A percentile compares a stretch with the other conserved stretches of the same genome.
Conservation (phyloP, 2,797 vertebrate genomes). For the Centroberyx gerrardi region DNA sequence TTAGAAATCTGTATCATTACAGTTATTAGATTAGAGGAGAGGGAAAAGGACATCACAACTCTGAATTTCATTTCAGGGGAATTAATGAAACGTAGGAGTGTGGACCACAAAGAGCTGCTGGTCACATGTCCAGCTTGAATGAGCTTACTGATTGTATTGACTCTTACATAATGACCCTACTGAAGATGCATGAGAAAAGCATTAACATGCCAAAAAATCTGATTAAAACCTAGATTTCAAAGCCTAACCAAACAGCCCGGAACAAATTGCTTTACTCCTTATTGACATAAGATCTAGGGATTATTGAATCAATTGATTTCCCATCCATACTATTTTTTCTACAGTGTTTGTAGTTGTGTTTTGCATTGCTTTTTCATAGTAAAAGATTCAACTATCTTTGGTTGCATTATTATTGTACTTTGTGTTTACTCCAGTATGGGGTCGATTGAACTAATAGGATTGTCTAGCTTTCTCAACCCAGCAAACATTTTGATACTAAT, state of each 20-base stretch:
- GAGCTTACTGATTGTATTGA: constrained; percentile 79
- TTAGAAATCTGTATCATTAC: constrained; percentile 80
- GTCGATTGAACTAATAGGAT: no score
- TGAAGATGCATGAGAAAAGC: constrained; percentile 75
- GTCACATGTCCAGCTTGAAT: constrained; percentile 76
- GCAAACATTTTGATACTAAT: background rate
- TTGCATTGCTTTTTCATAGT: background rate
- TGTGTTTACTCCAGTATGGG: no score
- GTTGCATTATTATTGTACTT: background rate
- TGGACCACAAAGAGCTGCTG: constrained; percentile 61
- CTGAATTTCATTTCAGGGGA: constrained; percentile 77
- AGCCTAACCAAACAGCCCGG: constrained; percentile 64
- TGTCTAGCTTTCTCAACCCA: background rate
- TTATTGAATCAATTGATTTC: constrained; percentile 66
- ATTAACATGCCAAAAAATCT: constrained; percentile 73
- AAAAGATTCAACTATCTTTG: background rate
- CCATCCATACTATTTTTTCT: constrained; percentile 1
- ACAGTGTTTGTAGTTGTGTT: constrained; percentile 19
- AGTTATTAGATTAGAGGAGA: constrained; percentile 77
- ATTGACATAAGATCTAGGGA: constrained; percentile 61
- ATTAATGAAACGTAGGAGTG: constrained; percentile 76
- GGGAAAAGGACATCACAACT: constrained; percentile 67
- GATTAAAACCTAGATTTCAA: constrained; percentile 73
- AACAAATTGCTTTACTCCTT: constrained; percentile 68
- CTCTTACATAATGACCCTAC: constrained; percentile 77